Evolutionary conservation across 2,888 invertebrate species (phyloP).

Genomic region (Stenodema calcarata): DNA sequence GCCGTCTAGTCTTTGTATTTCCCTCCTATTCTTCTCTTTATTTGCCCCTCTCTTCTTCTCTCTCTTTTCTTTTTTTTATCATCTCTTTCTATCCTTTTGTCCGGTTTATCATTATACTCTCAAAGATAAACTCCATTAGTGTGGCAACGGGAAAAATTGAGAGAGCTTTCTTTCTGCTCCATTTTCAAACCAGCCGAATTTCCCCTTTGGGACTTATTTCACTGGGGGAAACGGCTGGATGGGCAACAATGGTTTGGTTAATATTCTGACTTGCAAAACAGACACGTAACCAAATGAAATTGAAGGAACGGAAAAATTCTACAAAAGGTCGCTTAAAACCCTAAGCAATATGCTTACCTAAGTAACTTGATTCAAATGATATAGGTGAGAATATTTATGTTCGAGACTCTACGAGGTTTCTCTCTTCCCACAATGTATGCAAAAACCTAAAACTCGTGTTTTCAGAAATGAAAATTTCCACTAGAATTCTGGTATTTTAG

Average conservation of each 20-base stretch:
- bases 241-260: background rate
- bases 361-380: too few relatives aligned
- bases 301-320: background rate
- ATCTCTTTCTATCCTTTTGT: background rate
- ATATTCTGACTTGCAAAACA: background rate
- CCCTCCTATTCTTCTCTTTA: background rate
- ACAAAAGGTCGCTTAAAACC: too few relatives aligned
- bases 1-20: background rate
- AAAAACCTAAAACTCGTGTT: too few relatives aligned
- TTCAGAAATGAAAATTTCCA: too few relatives aligned
- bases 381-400: too few relatives aligned
- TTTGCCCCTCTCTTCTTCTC: background rate
- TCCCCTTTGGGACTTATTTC: background rate
- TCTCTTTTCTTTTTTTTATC: background rate
- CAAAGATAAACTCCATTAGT: conserved; percentile 16
- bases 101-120: conserved; percentile 6
- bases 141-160: background rate
- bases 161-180: background rate
- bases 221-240: background rate
- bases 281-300: background rate
- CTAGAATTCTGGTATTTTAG: too few relatives aligned
- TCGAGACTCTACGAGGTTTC: too few relatives aligned
- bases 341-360: too few relatives aligned
- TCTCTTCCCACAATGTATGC: too few relatives aligned
- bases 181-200: background rate